These are phyloP conservation scores for Eudemis profundana DNA, from an alignment of 2,888 invertebrate genomes.

Conservation along the genomic window DNA sequence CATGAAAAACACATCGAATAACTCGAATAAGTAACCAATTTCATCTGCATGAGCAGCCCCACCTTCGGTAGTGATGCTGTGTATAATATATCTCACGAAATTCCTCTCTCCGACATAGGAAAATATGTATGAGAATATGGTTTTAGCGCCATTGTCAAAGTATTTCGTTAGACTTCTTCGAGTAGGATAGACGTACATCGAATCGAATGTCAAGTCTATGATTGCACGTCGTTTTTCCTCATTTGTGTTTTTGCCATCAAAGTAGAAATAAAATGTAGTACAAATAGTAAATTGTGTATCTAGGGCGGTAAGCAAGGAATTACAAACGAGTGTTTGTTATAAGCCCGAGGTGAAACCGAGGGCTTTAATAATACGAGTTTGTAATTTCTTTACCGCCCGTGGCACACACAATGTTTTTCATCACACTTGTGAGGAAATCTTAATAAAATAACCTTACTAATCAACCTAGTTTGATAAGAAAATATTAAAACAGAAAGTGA, in stretches of 20 bases:
- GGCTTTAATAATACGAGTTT: too few species aligned
- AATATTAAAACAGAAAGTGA: too few species aligned
- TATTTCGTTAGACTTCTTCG: conserved; percentile 53
- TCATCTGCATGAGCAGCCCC: conserved; percentile 43
- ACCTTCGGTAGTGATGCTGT: conserved; percentile 8
- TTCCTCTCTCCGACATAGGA: conserved; percentile 38
- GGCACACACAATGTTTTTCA: too few species aligned
- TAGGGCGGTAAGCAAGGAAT: too few species aligned
- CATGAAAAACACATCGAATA: conserved; percentile 36
- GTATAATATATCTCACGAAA: conserved; percentile 12
- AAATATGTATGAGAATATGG: conserved; percentile 36
- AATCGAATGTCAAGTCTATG: conserved; percentile 57
- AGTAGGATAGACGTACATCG: conserved; percentile 53
- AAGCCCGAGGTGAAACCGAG: too few species aligned
- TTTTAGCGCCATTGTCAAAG: conserved; percentile 17
- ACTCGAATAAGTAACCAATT: conserved; percentile 39
- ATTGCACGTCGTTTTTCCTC: conserved; percentile 54
- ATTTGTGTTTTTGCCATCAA: conserved; percentile 48
- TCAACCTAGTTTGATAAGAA: too few species aligned
- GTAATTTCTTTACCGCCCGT: too few species aligned
- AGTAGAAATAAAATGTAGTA: too few species aligned
- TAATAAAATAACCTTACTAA: too few species aligned
- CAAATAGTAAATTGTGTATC: too few species aligned
- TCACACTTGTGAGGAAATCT: too few species aligned
- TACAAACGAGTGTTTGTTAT: too few species aligned